Percentiles rank a stretch among this genome's conserved stretches.
These are phyloP conservation scores for Limanda limanda DNA, from an alignment of 2,113 vertebrate species.

Conservation along the genomic window DNA sequence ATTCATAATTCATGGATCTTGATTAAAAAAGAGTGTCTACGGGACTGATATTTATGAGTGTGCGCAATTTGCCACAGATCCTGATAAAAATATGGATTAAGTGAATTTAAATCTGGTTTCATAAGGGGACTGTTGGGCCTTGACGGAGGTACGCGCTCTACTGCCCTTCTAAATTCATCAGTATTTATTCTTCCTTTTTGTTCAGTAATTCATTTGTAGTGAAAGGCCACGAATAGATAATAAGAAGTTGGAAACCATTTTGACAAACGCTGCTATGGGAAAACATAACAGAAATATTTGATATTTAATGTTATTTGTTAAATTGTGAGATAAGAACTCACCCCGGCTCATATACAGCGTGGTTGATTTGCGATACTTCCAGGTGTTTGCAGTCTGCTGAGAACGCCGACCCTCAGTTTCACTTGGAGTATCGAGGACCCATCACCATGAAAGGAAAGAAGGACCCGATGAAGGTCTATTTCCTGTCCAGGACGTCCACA, in stretches of 20 bases:
- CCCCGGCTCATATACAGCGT: background rate
- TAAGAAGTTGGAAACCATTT: background rate
- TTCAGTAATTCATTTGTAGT: too few species aligned
- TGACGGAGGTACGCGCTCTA: too few species aligned
- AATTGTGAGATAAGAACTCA: too few species aligned
- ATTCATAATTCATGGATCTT: too few species aligned
- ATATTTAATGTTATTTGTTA: too few species aligned
- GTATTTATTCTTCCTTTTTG: too few species aligned
- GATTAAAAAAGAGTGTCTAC: background rate
- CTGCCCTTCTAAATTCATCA: too few species aligned
- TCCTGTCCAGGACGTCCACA: constrained; percentile 91
- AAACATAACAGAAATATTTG: background rate
- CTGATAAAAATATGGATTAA: too few species aligned
- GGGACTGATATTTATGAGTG: background rate
- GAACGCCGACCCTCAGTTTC: constrained; percentile 95
- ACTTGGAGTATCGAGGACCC: constrained; percentile 92
- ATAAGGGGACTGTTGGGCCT: too few species aligned
- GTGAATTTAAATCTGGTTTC: too few species aligned
- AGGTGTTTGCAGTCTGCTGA: constrained; percentile 96
- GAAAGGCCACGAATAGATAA: too few species aligned
- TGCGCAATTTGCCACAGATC: too few species aligned
- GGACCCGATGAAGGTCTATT: constrained; percentile 99
- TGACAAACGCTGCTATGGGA: background rate
- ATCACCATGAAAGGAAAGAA: constrained; percentile 99
- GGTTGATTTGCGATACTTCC: constrained; percentile 23